Evolutionary conservation across 2,113 vertebrate species (phyloP), one percentile per base, ranked within the genome.

Genomic region (Bujurquina vittata): DNA sequence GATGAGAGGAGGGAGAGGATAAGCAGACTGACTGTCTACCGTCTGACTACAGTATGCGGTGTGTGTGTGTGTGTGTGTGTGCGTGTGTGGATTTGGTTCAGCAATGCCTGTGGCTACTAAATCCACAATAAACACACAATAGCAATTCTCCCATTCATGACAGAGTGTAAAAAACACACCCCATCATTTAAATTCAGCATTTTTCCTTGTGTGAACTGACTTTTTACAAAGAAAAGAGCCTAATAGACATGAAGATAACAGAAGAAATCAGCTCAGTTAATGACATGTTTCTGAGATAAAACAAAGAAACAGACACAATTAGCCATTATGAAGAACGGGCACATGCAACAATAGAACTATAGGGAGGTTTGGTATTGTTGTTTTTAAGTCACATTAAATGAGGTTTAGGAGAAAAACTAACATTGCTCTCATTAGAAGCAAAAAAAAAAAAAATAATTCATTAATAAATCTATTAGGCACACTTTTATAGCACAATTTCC

Each of bases 1-100:
- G 83, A 92, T 89, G 90, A 92, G 89, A 91, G 83, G 74, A 73
- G 76, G 46, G 56, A 79, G 67, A 77, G 73, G 81, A 91, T 80
- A 78, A 82, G 73, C 77, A 79, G 82, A 90, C 88, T 75, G 78
- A 86, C 72, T 84, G 86, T 84, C 81, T 88, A 43, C 85, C 69
- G 88, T 91, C 89, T 90, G 85, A 73, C 56, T 81, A 37, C 33
- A 83, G 59, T 60, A 33, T n/a, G 23, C 69, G 40, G 58, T 80
- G 49, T 18, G 60, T 35, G 59, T 75, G 20, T 43, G 62, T 78
- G 49, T 60, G 65, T 35, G 55, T 72, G 15, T 57, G 58, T 77
- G 56, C 62, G 49, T 75, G 23, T 80, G 60, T 79, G 43, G 1
- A 17, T 15, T 62, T 29, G 54, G 14, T 72, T 65, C 29, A 12